These are phyloP conservation scores for Andinoacara biseriatus DNA, from an alignment of 2,113 vertebrate genomes.

Conservation along the genomic window DNA sequence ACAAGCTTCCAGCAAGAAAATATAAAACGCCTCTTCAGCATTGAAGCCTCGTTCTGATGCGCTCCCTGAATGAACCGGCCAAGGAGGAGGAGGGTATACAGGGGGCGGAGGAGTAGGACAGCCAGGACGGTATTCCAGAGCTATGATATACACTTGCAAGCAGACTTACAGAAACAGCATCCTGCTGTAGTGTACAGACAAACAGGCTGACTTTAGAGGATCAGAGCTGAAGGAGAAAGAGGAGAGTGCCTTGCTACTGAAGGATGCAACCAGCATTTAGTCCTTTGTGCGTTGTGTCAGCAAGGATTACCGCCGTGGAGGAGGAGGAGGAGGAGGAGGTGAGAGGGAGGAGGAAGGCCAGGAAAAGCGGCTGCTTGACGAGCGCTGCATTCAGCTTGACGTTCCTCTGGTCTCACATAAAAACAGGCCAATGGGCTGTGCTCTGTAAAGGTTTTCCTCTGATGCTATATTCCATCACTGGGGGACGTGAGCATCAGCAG, in stretches of 20 bases:
- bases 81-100: conserved; percentile 42
- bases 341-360: conserved; percentile 52
- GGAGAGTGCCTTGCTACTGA: conserved; percentile 43
- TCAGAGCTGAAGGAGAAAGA: conserved; percentile 40
- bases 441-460: conserved; percentile 23
- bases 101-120: conserved; percentile 46
- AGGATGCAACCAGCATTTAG: conserved; percentile 64
- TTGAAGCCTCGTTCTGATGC: conserved; percentile 41
- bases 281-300: conserved; percentile 76
- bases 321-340: conserved; percentile 24
- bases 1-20: conserved; percentile 23
- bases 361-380: conserved; percentile 42
- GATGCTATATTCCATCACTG: conserved; percentile 42
- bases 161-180: conserved; percentile 37
- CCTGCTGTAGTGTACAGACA: conserved; percentile 9
- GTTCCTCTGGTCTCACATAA: conserved; percentile 21
- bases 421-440: conserved; percentile 45
- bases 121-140: conserved; percentile 52
- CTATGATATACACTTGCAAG: conserved; percentile 36
- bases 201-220: conserved; percentile 23
- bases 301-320: conserved; percentile 72
- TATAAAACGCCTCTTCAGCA: conserved; percentile 34
- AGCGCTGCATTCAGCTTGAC: conserved; percentile 61
- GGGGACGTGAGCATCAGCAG: background rate
- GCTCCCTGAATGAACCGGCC: conserved; percentile 57